phyloP scores from a whole-genome alignment of 2,888 invertebrate genomes.

The Dicycla oo region DNA sequence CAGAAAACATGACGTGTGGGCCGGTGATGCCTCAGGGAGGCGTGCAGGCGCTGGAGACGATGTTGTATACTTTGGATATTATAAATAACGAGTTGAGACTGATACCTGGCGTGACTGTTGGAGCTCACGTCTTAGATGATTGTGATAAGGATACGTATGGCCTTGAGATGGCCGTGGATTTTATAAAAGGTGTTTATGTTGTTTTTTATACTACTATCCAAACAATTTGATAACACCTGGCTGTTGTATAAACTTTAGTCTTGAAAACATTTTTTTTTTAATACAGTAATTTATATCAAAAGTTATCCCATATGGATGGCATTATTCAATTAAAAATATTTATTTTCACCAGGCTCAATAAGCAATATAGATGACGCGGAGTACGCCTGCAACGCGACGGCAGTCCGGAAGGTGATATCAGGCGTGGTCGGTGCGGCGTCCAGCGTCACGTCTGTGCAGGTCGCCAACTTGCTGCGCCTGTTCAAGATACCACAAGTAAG shows the following conservation, averaged over 20 bases:
- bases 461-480: slow-evolving; percentile 94
- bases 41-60: slow-evolving; percentile 96
- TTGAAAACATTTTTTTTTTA: too few species aligned
- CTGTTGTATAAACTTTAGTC: too few species aligned
- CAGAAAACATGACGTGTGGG: slow-evolving; percentile 96
- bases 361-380: slow-evolving; percentile 98
- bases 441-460: slow-evolving; percentile 99
- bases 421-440: slow-evolving; percentile 90
- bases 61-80: slow-evolving; percentile 97
- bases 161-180: slow-evolving; percentile 98
- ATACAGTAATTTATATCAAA: neutral
- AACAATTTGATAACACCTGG: too few species aligned
- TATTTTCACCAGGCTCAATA: slow-evolving; percentile 94
- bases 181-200: slow-evolving; percentile 95
- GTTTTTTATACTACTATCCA: neutral
- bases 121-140: slow-evolving; percentile 97
- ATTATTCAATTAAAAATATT: neutral
- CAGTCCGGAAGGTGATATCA: slow-evolving; percentile 93
- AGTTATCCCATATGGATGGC: neutral
- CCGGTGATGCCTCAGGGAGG: slow-evolving; percentile 98
- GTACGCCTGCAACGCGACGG: slow-evolving; percentile 96
- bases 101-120: slow-evolving; percentile 94
- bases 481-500: slow-evolving; percentile 95
- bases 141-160: slow-evolving; percentile 99
- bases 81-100: slow-evolving; percentile 92